Evolutionary conservation across 2,888 invertebrate species (phyloP).

Genomic region (Stratiomys singularior): DNA sequence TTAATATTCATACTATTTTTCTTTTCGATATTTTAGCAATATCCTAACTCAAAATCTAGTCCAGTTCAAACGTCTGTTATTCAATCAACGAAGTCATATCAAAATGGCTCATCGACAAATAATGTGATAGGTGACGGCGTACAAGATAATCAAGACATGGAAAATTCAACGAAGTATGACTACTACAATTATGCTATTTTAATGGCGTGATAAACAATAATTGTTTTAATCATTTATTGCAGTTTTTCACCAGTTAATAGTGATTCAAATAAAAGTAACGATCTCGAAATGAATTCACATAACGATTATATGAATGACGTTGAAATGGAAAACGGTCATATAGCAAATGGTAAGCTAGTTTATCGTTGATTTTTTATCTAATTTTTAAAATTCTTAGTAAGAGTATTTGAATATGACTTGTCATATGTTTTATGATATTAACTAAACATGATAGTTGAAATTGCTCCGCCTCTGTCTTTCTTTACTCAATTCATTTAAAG

Average conservation of each 20-base stretch:
- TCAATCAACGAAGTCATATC: constrained; percentile 75
- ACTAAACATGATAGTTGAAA: too few species aligned
- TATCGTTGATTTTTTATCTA: too few species aligned
- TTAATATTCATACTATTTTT: constrained; percentile 47
- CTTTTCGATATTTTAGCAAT: constrained; percentile 53
- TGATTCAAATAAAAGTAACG: constrained; percentile 56
- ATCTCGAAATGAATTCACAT: constrained; percentile 55
- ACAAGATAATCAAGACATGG: constrained; percentile 72
- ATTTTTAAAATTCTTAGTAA: too few species aligned
- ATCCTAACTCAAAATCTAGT: constrained; percentile 63
- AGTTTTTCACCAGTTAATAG: constrained; percentile 56
- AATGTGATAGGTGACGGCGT: constrained; percentile 60
- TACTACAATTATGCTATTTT: neutral
- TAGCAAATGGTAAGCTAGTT: constrained; percentile 60
- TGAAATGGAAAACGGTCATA: constrained; percentile 66
- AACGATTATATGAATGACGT: constrained; percentile 63
- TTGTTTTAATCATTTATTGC: constrained; percentile 17
- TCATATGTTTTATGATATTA: too few species aligned
- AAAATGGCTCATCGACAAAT: constrained; percentile 62
- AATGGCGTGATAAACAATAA: neutral
- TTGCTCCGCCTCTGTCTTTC: too few species aligned
- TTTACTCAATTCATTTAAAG: too few species aligned
- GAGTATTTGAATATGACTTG: too few species aligned
- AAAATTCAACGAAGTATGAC: constrained; percentile 57
- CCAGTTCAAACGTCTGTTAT: constrained; percentile 82